Conservation (phyloP, 2,113 vertebrate species). For the Melozone crissalis region DNA sequence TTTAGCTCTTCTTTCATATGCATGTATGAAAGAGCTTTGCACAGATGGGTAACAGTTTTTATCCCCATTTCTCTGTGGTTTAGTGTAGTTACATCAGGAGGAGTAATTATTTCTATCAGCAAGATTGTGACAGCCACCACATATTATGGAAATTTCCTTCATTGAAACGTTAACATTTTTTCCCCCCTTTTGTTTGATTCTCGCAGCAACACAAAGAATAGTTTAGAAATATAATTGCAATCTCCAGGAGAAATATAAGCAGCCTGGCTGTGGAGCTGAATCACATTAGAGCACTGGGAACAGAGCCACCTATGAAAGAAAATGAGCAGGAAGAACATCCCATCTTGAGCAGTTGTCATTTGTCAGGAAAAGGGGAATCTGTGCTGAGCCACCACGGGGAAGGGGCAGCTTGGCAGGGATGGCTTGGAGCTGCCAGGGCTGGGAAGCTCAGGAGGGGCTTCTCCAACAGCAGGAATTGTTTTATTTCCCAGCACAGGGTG, state of each 20-base stretch:
- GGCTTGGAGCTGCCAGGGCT: background rate
- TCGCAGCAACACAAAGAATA: constrained; percentile 14
- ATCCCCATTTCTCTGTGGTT: constrained; percentile 2
- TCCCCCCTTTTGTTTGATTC: constrained; percentile 18
- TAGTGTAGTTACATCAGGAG: constrained; percentile 23
- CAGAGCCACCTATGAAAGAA: constrained; percentile 9
- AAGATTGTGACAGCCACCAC: constrained; percentile 65
- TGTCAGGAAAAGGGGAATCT: constrained; percentile 5
- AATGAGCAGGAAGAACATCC: constrained; percentile 27
- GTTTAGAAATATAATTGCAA: constrained; percentile 45
- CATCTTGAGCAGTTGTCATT: background rate
- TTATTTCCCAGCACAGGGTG: background rate
- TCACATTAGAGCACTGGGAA: background rate
- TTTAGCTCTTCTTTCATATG: constrained; percentile 1
- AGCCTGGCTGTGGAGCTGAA: constrained; percentile 18
- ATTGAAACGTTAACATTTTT: background rate
- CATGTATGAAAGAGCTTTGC: constrained; percentile 1
- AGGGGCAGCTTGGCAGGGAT: background rate
- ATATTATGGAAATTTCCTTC: constrained; percentile 59
- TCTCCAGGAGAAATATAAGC: constrained; percentile 35
- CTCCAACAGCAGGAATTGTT: background rate
- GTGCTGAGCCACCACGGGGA: background rate
- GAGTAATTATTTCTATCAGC: constrained; percentile 64
- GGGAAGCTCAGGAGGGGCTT: background rate
- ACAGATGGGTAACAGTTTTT: constrained; percentile 8